These are phyloP conservation scores for Clarias pachynema DNA, from an alignment of 2,797 vertebrate species.

Conservation along the genomic window DNA sequence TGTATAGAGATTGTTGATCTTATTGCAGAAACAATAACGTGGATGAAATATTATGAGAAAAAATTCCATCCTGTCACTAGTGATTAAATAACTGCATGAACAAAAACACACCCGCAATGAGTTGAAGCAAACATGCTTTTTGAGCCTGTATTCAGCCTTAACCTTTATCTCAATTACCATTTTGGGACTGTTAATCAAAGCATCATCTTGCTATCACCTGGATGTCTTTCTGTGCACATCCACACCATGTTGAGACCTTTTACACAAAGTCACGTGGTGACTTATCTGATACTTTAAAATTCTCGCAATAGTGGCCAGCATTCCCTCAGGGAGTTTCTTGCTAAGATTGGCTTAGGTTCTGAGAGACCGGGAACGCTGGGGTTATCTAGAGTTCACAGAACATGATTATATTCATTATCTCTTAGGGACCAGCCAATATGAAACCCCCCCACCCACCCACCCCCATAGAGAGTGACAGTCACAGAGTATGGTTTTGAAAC, in stretches of 20 bases:
- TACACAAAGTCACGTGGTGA: too few species aligned
- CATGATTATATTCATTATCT: not conserved
- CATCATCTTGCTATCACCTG: not conserved
- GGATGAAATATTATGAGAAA: too few species aligned
- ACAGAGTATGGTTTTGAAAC: too few species aligned
- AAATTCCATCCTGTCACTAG: too few species aligned
- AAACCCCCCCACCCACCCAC: not conserved
- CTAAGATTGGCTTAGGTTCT: not conserved
- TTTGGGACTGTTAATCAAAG: not conserved
- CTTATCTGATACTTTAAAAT: not conserved
- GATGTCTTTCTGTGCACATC: not conserved
- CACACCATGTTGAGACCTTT: not conserved
- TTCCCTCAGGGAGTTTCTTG: not conserved
- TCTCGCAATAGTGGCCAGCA: too few species aligned
- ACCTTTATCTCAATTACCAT: not conserved
- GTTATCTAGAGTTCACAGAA: not conserved
- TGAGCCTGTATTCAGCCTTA: not conserved
- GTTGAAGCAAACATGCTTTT: not conserved
- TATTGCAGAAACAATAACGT: too few species aligned
- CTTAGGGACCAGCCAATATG: not conserved
- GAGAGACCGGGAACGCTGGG: not conserved
- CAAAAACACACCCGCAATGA: too few species aligned
- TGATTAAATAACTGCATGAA: too few species aligned
- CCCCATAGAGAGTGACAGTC: not conserved
- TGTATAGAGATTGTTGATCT: too few species aligned